Conservation (phyloP, 2,797 vertebrate species). For the Smutsia temminckii region DNA sequence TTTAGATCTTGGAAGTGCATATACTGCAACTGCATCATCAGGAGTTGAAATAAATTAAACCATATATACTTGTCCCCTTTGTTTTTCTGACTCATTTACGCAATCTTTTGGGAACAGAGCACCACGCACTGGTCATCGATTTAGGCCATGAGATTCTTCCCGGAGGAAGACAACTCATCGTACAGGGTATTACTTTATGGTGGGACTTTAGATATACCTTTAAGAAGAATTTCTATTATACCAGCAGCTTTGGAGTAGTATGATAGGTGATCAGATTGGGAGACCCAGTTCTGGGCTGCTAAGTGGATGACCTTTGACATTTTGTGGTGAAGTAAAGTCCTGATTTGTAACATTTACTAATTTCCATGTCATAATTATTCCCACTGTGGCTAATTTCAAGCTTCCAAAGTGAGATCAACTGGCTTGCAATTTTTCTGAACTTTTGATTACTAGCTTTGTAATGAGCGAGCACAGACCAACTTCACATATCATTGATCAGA, state of each 20-base stretch:
- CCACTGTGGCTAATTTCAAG: neutral
- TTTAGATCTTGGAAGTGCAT: neutral
- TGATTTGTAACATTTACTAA: neutral
- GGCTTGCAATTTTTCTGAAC: neutral
- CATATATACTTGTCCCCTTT: neutral
- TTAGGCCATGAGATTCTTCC: neutral
- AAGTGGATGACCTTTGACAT: neutral
- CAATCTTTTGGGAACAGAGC: neutral
- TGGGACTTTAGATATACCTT: neutral
- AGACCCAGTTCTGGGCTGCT: neutral
- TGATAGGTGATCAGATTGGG: neutral
- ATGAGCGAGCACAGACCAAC: neutral
- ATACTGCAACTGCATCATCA: neutral
- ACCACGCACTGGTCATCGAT: neutral
- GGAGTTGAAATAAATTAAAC: neutral
- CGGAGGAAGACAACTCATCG: neutral
- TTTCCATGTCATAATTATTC: neutral
- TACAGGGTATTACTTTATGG: neutral
- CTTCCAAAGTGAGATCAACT: neutral
- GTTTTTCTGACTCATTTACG: neutral
- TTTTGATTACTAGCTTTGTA: neutral
- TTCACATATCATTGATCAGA: neutral
- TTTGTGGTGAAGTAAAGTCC: neutral
- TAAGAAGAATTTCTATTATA: neutral
- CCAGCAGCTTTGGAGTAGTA: too few relatives aligned